A percentile compares a stretch with the other conserved stretches of the same genome.
phyloP scores from a whole-genome alignment of 2,888 invertebrate genomes.

The Drosophila pegasa region DNA sequence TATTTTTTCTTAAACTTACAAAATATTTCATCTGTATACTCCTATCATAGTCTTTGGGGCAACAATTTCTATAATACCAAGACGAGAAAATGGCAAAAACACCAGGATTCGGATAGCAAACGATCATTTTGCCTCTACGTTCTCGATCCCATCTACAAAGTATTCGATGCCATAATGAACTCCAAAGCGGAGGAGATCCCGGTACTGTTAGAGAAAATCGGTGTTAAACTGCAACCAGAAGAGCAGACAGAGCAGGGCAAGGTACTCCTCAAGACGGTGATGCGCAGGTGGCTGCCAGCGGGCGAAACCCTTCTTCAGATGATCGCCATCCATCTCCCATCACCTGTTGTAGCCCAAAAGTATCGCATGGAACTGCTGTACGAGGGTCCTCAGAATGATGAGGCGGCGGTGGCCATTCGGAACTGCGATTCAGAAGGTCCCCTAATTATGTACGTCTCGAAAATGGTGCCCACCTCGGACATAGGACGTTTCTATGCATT shows the following conservation, averaged over 20 bases:
- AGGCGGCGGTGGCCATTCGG: conserved; percentile 95
- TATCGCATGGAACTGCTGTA: conserved; percentile 99
- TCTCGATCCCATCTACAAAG: conserved; percentile 99
- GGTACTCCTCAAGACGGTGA: conserved; percentile 97
- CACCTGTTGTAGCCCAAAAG: conserved; percentile 99
- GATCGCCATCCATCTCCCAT: conserved; percentile 99
- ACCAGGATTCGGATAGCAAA: conserved; percentile 95
- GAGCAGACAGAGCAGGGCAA: conserved; percentile 99
- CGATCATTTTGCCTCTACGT: conserved; percentile 99
- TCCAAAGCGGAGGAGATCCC: conserved; percentile 97
- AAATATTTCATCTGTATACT: neutral
- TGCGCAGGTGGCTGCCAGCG: conserved; percentile 99
- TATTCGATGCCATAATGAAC: conserved; percentile 92
- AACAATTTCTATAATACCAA: conserved; percentile 99
- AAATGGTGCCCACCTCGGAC: conserved; percentile 99
- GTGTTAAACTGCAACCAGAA: conserved; percentile 95
- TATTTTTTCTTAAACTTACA: neutral
- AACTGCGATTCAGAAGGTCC: conserved; percentile 98
- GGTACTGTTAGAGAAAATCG: conserved; percentile 92
- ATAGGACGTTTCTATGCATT: conserved; percentile 99
- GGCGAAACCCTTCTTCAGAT: conserved; percentile 99
- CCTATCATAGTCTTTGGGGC: conserved; percentile 91
- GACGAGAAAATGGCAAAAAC: conserved; percentile 99
- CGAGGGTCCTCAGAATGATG: conserved; percentile 98
- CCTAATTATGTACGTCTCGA: conserved; percentile 99